Evolutionary conservation across 53 echinoderm and acorn worm species (phyloP), one percentile per base, ranked within the genome.

Genomic region (Astropecten irregularis): DNA sequence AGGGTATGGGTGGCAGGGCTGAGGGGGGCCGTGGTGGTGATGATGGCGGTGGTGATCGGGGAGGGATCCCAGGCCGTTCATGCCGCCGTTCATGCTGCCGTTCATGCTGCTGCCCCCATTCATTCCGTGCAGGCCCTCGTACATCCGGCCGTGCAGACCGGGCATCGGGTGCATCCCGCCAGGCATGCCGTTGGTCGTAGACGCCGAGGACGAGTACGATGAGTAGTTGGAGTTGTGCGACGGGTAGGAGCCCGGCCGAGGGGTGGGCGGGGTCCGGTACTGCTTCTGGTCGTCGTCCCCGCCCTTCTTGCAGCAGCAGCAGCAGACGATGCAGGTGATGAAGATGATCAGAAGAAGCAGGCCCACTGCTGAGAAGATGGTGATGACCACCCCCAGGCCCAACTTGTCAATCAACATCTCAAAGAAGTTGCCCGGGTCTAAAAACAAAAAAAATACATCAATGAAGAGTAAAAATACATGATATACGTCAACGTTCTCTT

Each of bases 141-240:
- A 79, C 79, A 79, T 61, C 49, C 79, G 28, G 46, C 79, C 29
- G 66, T 61, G 58, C 52, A 79, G 54, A 13, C 79, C 77, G 3
- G 76, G 73, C 49, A 52, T 73, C 16, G 90, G 94, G 53, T 91
- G 89, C 85, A 88, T 90, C 3, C 88, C 91, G 26, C 89, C 84
- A 38, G 88, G 88, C 72, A 89, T 83, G 37, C 92, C 91, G 18
- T 83, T 72, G 18, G 87, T 83, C 29, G 84, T 88, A 33, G 90
- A 86, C 11, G 91, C 84, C 25, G 88, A 86, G 35, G 91, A 91
- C 10, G 95, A 95, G 53, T 95, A 95, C 25, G 93, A 96, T 2
- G 93, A 93, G 63, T 93, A 93, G 68, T 96, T 93, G 61, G 95
- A 95, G 70, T 85, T 90, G 50, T 96, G 96, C 21, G 93, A 86